These are phyloP conservation scores for Alligator mississippiensis DNA, from an alignment of 2,113 vertebrate genomes.

Conservation along the genomic window DNA sequence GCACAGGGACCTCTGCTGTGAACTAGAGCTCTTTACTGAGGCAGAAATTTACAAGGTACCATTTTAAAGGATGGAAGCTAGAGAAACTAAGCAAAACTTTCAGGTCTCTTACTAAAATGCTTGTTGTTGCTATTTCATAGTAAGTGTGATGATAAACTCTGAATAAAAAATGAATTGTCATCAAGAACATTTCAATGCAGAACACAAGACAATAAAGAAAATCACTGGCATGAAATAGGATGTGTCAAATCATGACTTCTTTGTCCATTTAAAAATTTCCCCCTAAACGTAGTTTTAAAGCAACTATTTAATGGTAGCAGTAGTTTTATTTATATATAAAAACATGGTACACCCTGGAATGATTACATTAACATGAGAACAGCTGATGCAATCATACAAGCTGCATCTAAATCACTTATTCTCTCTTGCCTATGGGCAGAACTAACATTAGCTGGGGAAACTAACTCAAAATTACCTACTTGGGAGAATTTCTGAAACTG, in stretches of 20 bases:
- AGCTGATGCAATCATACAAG: background rate
- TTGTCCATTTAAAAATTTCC: background rate
- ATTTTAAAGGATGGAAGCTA: background rate
- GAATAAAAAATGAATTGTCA: background rate
- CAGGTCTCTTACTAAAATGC: background rate
- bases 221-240: background rate
- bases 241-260: background rate
- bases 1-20: background rate
- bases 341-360: background rate
- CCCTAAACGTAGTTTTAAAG: background rate
- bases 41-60: background rate
- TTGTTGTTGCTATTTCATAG: background rate
- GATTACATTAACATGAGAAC: background rate
- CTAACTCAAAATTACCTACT: background rate
- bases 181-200: background rate
- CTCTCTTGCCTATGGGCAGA: background rate
- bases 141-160: background rate
- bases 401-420: background rate
- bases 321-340: background rate
- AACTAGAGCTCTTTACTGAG: background rate
- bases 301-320: background rate
- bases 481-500: background rate
- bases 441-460: background rate
- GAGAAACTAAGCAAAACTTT: background rate
- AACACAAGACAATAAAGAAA: conserved; percentile 9